Base-by-base conservation (phyloP, 2,888 invertebrate species). In the Cerastoderma edule region DNA sequence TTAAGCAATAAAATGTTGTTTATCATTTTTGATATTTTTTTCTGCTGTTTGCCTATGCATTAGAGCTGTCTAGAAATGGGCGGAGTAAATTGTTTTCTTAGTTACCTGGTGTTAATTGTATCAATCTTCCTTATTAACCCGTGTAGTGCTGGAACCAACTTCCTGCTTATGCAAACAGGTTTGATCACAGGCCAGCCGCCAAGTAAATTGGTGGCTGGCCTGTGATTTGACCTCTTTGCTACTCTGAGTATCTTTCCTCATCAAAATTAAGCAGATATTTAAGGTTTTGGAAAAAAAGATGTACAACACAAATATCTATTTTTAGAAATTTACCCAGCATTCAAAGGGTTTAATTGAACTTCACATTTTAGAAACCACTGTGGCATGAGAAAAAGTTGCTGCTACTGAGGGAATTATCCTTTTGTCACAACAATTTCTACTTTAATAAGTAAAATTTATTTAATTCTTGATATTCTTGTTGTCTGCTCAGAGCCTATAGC, bases 311-410 rank as follows among this genome's bases (percentile, higher is more conserved):
- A 22, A n/a, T 50, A n/a, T 13, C 6, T 13, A 50, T n/a, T n/a
- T 6, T 10, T 6, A 50, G 50, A 50, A 50, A 50, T n/a, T 50
- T 6, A 16, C 22, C 22, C 6, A 50, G 22, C 50, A 50, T 50
- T n/a, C n/a, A n/a, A n/a, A n/a, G n/a, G n/a, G n/a, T n/a, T n/a
- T n/a, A n/a, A n/a, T n/a, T n/a, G n/a, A n/a, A 16, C 22, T 50
- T 50, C 22, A n/a, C 50, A 16, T 16, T n/a, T 6, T 50, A 22
- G 56, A 56, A 56, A 56, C 13, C 56, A 56, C 2, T 56, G 30
- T 56, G 56, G 56, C 16, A 56, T 30, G 16, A 22, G 56, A 28
- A 56, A 32, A 56, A 56, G 30, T 28, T 56, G 56, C 30, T 56
- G 19, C 30, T 56, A 10, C 27, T 13, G 16, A 56, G 56, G 16